phyloP scores from a whole-genome alignment of 2,797 vertebrate species.

The Selene dorsalis region DNA sequence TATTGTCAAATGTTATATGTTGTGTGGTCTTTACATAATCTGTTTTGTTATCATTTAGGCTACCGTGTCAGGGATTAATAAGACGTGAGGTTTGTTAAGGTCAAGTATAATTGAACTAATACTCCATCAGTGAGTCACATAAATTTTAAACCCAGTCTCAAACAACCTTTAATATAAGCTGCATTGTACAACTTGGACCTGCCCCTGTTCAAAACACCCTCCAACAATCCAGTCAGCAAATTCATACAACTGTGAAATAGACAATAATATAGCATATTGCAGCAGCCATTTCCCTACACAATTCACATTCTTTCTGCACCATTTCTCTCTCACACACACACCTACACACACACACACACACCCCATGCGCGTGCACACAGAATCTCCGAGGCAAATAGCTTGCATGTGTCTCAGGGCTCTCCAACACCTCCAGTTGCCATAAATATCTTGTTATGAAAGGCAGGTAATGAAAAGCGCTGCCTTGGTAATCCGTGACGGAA shows the following conservation, averaged over 20 bases:
- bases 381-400: constrained; percentile 72
- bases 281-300: constrained; percentile 73
- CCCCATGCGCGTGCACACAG: too few relatives aligned
- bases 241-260: constrained; percentile 78
- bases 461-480: constrained; percentile 79
- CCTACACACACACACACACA: neutral
- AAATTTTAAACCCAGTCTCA: constrained; percentile 12
- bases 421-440: constrained; percentile 71
- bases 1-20: neutral
- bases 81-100: neutral
- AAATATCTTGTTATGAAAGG: constrained; percentile 83
- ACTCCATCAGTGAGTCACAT: constrained; percentile 11
- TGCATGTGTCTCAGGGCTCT: constrained; percentile 71
- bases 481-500: constrained; percentile 77
- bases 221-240: constrained; percentile 74
- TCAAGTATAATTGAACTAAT: neutral
- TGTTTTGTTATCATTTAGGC: neutral
- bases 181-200: constrained; percentile 40
- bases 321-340: constrained; percentile 56
- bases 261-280: constrained; percentile 77
- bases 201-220: constrained; percentile 50
- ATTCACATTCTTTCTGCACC: constrained; percentile 77
- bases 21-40: neutral
- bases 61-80: neutral
- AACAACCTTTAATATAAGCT: constrained; percentile 4